phyloP scores from a whole-genome alignment of 1,140 invertebrate genomes.

The Adoxophyes honmai region DNA sequence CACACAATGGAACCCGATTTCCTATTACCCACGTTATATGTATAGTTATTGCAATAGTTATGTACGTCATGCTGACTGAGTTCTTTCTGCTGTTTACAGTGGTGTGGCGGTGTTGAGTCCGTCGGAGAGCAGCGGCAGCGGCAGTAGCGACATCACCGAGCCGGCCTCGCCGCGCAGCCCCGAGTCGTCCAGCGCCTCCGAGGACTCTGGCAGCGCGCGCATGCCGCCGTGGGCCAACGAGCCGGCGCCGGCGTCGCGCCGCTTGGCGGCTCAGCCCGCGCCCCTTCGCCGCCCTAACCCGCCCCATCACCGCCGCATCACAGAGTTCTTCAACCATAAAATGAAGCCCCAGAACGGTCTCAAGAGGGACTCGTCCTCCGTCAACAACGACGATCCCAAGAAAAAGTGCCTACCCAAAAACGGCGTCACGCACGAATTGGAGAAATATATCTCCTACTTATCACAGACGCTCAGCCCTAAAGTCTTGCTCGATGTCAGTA shows the following conservation, averaged over 20 bases:
- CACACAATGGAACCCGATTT: too few species aligned
- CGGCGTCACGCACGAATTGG: constrained; percentile 64
- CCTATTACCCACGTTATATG: too few species aligned
- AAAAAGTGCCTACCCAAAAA: constrained; percentile 68
- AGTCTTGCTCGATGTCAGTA: constrained; percentile 63
- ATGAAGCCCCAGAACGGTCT: constrained; percentile 82
- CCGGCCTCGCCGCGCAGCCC: constrained; percentile 88
- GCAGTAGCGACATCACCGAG: constrained; percentile 80
- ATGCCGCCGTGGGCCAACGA: constrained; percentile 70
- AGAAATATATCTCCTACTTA: constrained; percentile 72
- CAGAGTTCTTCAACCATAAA: constrained; percentile 89
- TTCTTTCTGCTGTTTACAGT: constrained; percentile 52
- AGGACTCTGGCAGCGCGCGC: constrained; percentile 76
- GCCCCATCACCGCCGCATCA: constrained; percentile 78
- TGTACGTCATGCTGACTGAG: too few species aligned
- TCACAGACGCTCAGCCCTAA: constrained; percentile 72
- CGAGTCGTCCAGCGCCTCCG: constrained; percentile 72
- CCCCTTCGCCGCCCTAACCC: constrained; percentile 63
- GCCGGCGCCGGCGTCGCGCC: constrained; percentile 73
- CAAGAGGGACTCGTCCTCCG: constrained; percentile 58
- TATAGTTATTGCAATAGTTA: too few species aligned
- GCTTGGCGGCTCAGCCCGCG: constrained; percentile 57
- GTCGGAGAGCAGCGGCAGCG: constrained; percentile 66
- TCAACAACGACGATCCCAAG: constrained; percentile 52
- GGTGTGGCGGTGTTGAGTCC: constrained; percentile 75